Conservation (phyloP, 1,140 invertebrate species). For the Pogonognathellus flavescens region DNA sequence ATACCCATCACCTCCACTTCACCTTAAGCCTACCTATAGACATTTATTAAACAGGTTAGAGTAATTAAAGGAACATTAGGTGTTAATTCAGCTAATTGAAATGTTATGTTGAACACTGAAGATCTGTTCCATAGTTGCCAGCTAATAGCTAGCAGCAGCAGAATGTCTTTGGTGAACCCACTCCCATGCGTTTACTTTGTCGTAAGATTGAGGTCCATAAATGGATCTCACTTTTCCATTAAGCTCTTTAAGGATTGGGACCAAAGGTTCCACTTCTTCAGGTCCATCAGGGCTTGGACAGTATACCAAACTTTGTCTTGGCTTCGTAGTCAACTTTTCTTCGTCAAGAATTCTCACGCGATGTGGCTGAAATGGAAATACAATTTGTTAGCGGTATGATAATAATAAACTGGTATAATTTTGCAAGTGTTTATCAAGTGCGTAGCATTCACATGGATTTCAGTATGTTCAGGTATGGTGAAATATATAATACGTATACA, state of each 20-base stretch:
- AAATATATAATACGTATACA: no score
- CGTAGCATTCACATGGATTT: no score
- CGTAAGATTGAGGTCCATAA: constrained; percentile 50
- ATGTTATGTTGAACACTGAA: no score
- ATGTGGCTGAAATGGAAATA: not conserved
- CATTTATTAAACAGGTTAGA: no score
- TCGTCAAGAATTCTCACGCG: constrained; percentile 26
- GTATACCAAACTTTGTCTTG: constrained; percentile 50
- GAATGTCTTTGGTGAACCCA: constrained; percentile 35
- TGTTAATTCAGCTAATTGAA: no score
- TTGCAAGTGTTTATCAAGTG: no score
- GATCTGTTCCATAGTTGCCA: not conserved
- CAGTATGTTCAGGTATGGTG: no score
- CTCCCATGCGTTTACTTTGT: constrained; percentile 37
- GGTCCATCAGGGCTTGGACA: constrained; percentile 34
- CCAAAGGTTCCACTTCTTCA: constrained; percentile 15
- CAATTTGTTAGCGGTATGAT: no score
- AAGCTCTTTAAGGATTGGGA: constrained; percentile 24
- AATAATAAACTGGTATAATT: no score
- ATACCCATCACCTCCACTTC: no score
- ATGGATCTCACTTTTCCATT: constrained; percentile 28
- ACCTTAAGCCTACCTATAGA: no score
- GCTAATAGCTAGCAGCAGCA: constrained; percentile 39
- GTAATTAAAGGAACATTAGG: no score
- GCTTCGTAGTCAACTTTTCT: not conserved